phyloP scores from a whole-genome alignment of 2,888 invertebrate genomes.

The Lasioglossum lativentre region DNA sequence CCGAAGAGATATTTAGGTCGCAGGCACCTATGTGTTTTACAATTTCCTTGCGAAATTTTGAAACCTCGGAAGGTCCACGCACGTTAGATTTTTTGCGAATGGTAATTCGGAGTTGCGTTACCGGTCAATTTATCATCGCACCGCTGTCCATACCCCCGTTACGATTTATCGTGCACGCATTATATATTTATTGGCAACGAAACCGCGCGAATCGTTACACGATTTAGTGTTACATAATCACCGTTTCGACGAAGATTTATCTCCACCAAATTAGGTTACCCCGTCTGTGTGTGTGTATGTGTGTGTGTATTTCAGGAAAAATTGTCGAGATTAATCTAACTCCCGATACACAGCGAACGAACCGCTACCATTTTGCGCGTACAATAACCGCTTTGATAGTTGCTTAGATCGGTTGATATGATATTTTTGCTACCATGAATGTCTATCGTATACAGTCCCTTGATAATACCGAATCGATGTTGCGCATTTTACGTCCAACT shows the following conservation, averaged over 20 bases:
- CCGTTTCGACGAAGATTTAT: conserved; percentile 48
- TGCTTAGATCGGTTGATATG: conserved; percentile 20
- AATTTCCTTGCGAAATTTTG: neutral
- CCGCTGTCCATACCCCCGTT: conserved; percentile 34
- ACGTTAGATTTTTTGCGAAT: conserved; percentile 44
- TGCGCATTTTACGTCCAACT: neutral
- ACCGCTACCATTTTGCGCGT: conserved; percentile 13
- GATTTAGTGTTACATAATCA: conserved; percentile 56
- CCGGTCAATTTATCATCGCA: conserved; percentile 55
- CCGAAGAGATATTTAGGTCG: too few species aligned
- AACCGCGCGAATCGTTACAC: conserved; percentile 32
- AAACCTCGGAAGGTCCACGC: neutral
- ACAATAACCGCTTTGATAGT: conserved; percentile 16
- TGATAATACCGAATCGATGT: conserved; percentile 35
- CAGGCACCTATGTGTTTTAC: neutral
- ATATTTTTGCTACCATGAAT: conserved; percentile 5
- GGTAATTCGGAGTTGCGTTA: conserved; percentile 52
- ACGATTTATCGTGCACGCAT: conserved; percentile 46
- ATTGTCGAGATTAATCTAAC: conserved; percentile 14
- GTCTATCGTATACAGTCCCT: conserved; percentile 5
- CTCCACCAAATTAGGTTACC: conserved; percentile 26
- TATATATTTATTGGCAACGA: conserved; percentile 39
- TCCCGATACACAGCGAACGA: neutral
- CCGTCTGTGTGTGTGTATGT: too few species aligned
- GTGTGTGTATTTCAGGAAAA: neutral